Percentiles rank a stretch among this genome's conserved stretches.
phyloP scores from a whole-genome alignment of 2,888 invertebrate species.

The Prenolepis imparis region DNA sequence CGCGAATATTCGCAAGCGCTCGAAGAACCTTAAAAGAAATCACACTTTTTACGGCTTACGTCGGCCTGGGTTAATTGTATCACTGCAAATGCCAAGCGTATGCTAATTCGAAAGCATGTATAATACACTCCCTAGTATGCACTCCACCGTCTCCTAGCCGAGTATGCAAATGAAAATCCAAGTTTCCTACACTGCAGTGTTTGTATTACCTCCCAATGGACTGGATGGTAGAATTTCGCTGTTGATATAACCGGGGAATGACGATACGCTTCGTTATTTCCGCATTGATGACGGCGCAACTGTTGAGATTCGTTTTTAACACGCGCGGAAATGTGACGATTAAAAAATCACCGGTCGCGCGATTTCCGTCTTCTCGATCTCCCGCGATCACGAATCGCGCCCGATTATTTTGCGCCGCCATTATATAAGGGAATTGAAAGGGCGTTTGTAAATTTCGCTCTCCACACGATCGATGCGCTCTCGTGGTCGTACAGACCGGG shows the following conservation, averaged over 20 bases:
- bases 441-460: constrained; percentile 52
- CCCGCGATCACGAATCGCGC: constrained; percentile 8
- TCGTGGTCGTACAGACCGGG: constrained; percentile 48
- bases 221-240: constrained; percentile 59
- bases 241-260: constrained; percentile 61
- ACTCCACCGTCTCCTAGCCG: constrained; percentile 49
- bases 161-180: constrained; percentile 64
- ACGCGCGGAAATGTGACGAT: constrained; percentile 16
- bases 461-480: constrained; percentile 49
- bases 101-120: constrained; percentile 56
- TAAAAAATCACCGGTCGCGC: constrained; percentile 38
- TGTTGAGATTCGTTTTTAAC: constrained; percentile 41
- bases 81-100: constrained; percentile 49
- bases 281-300: constrained; percentile 49
- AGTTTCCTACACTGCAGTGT: constrained; percentile 59
- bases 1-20: background rate
- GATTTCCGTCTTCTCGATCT: background rate
- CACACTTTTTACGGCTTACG: constrained; percentile 10
- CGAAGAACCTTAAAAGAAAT: constrained; percentile 30
- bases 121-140: constrained; percentile 54
- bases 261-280: constrained; percentile 54
- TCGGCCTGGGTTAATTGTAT: constrained; percentile 51
- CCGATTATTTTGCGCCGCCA: constrained; percentile 34
- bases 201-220: constrained; percentile 62
- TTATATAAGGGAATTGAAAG: constrained; percentile 54